Conservation (phyloP, 1,140 invertebrate species). For the Hylaeus anthracinus region DNA sequence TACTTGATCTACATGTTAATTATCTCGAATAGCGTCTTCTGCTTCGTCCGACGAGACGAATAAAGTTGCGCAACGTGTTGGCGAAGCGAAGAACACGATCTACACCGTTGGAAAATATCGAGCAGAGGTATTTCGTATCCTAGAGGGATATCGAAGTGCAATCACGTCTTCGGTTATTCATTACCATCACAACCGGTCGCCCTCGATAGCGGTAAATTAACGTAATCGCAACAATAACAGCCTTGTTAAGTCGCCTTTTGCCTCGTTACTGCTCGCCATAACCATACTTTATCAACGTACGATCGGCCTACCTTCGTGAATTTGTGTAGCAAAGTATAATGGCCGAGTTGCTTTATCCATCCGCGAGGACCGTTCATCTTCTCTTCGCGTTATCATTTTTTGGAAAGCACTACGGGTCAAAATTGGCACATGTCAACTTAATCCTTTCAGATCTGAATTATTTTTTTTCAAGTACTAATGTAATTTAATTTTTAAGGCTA, state of each 20-base stretch:
- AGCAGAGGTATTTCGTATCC: not conserved
- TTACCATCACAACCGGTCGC: slow-evolving; percentile 65
- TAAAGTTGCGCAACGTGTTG: not conserved
- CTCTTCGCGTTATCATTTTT: slow-evolving; percentile 66
- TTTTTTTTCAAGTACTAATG: too few relatives aligned
- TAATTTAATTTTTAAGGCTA: too few relatives aligned
- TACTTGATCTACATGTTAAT: too few relatives aligned
- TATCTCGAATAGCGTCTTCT: not conserved
- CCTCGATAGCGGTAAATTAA: slow-evolving; percentile 72
- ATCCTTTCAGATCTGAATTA: too few relatives aligned
- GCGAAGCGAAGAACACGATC: not conserved
- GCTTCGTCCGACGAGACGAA: not conserved
- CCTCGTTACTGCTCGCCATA: slow-evolving; percentile 63
- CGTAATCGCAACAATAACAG: slow-evolving; percentile 75
- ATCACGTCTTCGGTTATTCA: slow-evolving; percentile 70
- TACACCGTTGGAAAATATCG: not conserved
- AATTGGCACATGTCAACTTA: too few relatives aligned
- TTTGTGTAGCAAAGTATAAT: slow-evolving; percentile 68
- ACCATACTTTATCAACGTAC: slow-evolving; percentile 54
- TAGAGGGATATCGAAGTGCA: slow-evolving; percentile 29
- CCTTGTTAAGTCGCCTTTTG: slow-evolving; percentile 71
- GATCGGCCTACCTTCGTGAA: slow-evolving; percentile 55
- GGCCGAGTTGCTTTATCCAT: slow-evolving; percentile 56
- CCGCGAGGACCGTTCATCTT: slow-evolving; percentile 59
- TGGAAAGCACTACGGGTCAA: too few relatives aligned